Evolutionary conservation across 2,888 invertebrate species (phyloP), one percentile per base, ranked within the genome.

Genomic region (Tethea ocularis): DNA sequence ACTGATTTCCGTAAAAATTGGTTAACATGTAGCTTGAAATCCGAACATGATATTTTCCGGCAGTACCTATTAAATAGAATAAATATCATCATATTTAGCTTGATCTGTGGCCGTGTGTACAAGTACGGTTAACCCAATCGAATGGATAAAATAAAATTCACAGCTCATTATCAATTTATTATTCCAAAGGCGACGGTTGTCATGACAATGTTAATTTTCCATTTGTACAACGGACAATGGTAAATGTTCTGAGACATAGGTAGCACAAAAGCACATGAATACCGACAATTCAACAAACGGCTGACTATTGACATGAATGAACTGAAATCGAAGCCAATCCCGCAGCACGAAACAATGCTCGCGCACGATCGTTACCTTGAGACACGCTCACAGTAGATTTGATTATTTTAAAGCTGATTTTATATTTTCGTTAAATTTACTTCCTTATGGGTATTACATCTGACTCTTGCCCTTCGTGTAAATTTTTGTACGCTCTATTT

Each of bases 301-400:
- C 58, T 51, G 58, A 60, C 62, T 68, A 71, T 66, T 68, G 70
- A 67, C 65, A 71, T 76, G 73, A 78, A 77, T 79, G 75, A 74
- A 73, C 66, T 62, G 65, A 73, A 74, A 73, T 77, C 61, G 62
- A 69, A 67, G 64, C 67, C 70, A 68, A 67, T 71, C 64, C 61
- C 56, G 68, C 63, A 62, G 58, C 68, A 72, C 63, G 67, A 71
- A 64, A 72, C 63, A 66, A 72, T 60, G 67, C 62, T 57, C 57
- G 62, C 66, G 67, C 78, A 77, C 69, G 76, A 69, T 72, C 62
- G 61, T 63, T 57, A 29, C 15, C 11, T 60, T 61, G 63, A 63
- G 68, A 52, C 51, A 57, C 52, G 61, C 51, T 38, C 46, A 68
- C 36, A 63, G 57, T 55, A 59, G 56, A 60, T 61, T 66, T 46